Evolutionary conservation across 1,140 invertebrate genomes (phyloP), one percentile per base, ranked within the genome.

Genomic region (Eufriesea mexicana): DNA sequence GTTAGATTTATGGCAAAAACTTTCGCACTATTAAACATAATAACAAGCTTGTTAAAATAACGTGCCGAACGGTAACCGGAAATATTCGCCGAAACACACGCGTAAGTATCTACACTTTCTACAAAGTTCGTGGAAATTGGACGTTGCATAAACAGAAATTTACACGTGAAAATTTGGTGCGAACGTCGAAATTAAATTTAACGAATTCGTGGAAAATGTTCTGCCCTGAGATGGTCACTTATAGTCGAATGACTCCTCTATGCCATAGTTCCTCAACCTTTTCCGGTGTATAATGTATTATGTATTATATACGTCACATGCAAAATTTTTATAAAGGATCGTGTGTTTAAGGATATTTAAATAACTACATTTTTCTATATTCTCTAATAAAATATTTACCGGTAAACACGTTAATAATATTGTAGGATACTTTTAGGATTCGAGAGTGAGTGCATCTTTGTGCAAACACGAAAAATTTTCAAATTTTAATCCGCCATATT

Each of bases 21-120:
- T 73, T 80, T 73, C 25, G 35, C 16, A 23, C 28, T 72, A 49
- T 73, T 54, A 54, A 72, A 73, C 61, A 64, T 51, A 62, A 35
- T n/a, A n/a, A 18, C 28, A 28, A 51, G 66, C 23, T 78, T 54
- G 45, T 62, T 80, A 35, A 73, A 73, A 54, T 59, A 28, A 71
- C 61, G 47, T 45, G 64, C 10, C 23, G 45, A 25, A 73, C 35
- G 9, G 4, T 25, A 8, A 76, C n/a, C n/a, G n/a, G n/a, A n/a
- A n/a, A 64, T 49, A 16, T 47, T 75, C 2, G 25, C 25, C 18
- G 20, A 35, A 49, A n/a, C 25, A 45, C 14, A n/a, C n/a, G 14
- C 9, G 1, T 12, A 49, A 12, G n/a, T 7, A 16, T 16, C 25
- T 35, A 57, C 10, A 18, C 42, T 35, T 35, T 6, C 51, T 4